phyloP scores from a whole-genome alignment of 1,140 invertebrate species.

The Drepana arcuata region DNA sequence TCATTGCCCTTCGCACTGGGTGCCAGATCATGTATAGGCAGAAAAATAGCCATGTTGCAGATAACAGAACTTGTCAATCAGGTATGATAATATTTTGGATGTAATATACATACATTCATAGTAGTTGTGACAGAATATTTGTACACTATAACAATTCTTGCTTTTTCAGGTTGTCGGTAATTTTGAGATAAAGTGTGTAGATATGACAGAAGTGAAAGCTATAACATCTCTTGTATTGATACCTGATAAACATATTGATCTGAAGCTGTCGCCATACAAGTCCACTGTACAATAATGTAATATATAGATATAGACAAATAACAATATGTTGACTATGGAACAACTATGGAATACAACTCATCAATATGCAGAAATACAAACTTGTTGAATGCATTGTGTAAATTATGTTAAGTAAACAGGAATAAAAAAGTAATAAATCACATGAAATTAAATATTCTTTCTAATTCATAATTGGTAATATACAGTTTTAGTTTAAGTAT shows the following conservation, averaged over 20 bases:
- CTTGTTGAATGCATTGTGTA: too few species aligned
- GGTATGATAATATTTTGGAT: constrained; percentile 49
- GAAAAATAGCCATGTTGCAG: constrained; percentile 83
- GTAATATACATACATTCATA: not conserved
- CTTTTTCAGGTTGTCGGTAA: constrained; percentile 46
- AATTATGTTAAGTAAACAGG: too few species aligned
- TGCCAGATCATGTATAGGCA: constrained; percentile 85
- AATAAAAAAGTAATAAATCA: too few species aligned
- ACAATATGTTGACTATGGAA: not conserved
- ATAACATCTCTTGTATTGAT: constrained; percentile 50
- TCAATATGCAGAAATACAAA: too few species aligned
- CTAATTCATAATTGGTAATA: too few species aligned
- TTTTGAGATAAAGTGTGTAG: constrained; percentile 42
- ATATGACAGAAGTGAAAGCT: constrained; percentile 28
- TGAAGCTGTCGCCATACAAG: constrained; percentile 13
- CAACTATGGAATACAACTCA: too few species aligned
- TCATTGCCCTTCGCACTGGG: constrained; percentile 88
- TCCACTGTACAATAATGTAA: not conserved
- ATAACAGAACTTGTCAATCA: constrained; percentile 77
- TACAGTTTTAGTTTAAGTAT: too few species aligned
- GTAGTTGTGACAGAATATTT: not conserved
- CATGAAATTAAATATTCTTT: too few species aligned
- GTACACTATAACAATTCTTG: constrained; percentile 6
- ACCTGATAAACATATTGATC: constrained; percentile 33
- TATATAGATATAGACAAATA: constrained; percentile 2